These are phyloP conservation scores for Falco columbarius DNA, from an alignment of 2,797 vertebrate species.

Conservation along the genomic window DNA sequence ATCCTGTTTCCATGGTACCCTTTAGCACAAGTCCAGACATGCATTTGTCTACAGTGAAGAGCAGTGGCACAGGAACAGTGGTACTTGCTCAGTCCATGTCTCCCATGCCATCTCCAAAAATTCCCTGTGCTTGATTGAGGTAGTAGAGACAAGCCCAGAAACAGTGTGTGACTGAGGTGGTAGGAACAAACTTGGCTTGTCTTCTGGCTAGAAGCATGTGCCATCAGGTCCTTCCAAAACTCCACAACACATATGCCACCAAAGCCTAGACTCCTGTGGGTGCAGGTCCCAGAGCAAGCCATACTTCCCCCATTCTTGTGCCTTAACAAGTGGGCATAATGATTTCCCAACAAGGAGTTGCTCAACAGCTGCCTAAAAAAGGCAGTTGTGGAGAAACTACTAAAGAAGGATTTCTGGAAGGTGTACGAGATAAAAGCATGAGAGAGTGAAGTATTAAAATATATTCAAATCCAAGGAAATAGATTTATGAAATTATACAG, in stretches of 20 bases:
- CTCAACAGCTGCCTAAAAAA: neutral
- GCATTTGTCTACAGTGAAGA: neutral
- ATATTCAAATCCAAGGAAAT: neutral
- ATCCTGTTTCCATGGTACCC: neutral
- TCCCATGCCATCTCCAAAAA: neutral
- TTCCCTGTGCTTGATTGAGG: fast-evolving
- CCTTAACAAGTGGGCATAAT: neutral
- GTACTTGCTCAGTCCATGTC: neutral
- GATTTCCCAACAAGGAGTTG: neutral
- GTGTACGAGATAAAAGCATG: fast-evolving
- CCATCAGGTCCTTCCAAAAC: neutral
- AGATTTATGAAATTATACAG: neutral
- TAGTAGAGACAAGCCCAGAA: neutral
- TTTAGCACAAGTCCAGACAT: neutral
- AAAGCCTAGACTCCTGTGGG: neutral
- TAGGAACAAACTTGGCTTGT: neutral
- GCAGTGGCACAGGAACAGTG: neutral
- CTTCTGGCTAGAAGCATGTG: neutral
- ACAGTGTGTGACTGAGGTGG: fast-evolving
- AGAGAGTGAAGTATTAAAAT: neutral
- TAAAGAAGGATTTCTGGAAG: neutral
- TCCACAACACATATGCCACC: neutral
- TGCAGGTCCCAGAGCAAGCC: neutral
- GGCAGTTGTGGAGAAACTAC: neutral
- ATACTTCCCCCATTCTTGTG: neutral